A percentile compares a stretch with the other conserved stretches of the same genome.
Conservation (phyloP, 2,888 invertebrate species). For the Boloria euphrosyne region DNA sequence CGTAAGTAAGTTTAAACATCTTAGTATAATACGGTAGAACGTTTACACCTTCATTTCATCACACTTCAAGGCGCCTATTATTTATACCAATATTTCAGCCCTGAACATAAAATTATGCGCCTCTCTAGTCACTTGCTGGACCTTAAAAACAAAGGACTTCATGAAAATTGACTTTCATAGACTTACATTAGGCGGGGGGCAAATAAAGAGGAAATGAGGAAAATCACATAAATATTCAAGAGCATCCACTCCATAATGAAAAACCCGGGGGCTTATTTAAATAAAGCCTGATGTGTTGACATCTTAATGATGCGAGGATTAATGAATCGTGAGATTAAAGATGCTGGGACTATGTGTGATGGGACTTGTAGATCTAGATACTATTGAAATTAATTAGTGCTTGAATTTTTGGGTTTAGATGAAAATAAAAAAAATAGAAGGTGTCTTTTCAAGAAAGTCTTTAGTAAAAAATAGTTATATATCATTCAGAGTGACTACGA, state of each 20-base stretch:
- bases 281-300: conserved; percentile 47
- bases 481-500: too few species aligned
- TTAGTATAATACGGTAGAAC: too few species aligned
- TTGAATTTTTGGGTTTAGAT: not conserved
- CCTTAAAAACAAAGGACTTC: conserved; percentile 47
- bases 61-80: conserved; percentile 7
- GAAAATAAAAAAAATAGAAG: too few species aligned
- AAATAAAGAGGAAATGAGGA: conserved; percentile 51
- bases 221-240: conserved; percentile 63
- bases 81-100: conserved; percentile 20
- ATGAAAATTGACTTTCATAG: conserved; percentile 50
- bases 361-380: not conserved
- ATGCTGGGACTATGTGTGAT: not conserved
- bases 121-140: conserved; percentile 39
- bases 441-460: too few species aligned
- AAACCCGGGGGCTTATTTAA: conserved; percentile 59
- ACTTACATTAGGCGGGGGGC: conserved; percentile 38
- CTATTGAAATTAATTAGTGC: not conserved
- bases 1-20: too few species aligned
- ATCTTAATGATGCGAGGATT: conserved; percentile 47
- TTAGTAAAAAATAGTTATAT: too few species aligned
- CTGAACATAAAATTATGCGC: conserved; percentile 39
- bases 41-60: conserved; percentile 10
- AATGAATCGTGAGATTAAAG: conserved; percentile 50
- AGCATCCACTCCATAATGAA: conserved; percentile 61